phyloP scores from a whole-genome alignment of 2,888 invertebrate genomes.

The Andrena dorsata region DNA sequence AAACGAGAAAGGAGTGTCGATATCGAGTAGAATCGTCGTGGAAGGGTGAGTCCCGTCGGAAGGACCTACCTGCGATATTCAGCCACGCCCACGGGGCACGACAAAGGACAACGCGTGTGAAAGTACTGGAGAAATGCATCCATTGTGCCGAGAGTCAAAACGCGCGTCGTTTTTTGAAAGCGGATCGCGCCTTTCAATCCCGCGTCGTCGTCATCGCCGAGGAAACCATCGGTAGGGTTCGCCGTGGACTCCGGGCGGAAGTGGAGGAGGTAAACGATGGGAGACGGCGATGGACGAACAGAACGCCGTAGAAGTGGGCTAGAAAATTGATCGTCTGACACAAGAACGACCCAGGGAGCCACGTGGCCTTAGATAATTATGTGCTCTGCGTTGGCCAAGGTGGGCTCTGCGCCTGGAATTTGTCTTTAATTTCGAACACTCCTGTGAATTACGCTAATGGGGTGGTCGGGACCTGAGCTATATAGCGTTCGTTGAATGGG shows the following conservation, averaged over 20 bases:
- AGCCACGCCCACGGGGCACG: conserved; percentile 73
- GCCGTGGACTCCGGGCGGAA: conserved; percentile 32
- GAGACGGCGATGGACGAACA: background rate
- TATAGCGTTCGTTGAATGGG: too few relatives aligned
- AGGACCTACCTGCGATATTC: conserved; percentile 71
- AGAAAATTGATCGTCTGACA: background rate
- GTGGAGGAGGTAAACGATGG: conserved; percentile 6
- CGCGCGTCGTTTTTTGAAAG: conserved; percentile 65
- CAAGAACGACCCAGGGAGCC: conserved; percentile 24
- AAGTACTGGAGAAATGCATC: conserved; percentile 74
- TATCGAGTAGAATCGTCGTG: background rate
- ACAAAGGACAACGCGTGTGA: conserved; percentile 75
- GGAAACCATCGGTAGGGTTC: background rate
- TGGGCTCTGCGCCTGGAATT: conserved; percentile 11
- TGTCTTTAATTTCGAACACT: conserved; percentile 42
- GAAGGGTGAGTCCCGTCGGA: conserved; percentile 25
- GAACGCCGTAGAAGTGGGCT: background rate
- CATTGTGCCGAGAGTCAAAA: conserved; percentile 75
- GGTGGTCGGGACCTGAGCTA: background rate
- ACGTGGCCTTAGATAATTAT: conserved; percentile 57
- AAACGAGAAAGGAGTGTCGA: background rate
- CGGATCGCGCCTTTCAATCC: conserved; percentile 33
- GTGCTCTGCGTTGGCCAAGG: conserved; percentile 30
- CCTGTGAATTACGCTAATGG: conserved; percentile 23
- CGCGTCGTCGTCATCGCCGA: background rate